phyloP scores from a whole-genome alignment of 2,797 vertebrate species.

The Basileuterus tristriatus region DNA sequence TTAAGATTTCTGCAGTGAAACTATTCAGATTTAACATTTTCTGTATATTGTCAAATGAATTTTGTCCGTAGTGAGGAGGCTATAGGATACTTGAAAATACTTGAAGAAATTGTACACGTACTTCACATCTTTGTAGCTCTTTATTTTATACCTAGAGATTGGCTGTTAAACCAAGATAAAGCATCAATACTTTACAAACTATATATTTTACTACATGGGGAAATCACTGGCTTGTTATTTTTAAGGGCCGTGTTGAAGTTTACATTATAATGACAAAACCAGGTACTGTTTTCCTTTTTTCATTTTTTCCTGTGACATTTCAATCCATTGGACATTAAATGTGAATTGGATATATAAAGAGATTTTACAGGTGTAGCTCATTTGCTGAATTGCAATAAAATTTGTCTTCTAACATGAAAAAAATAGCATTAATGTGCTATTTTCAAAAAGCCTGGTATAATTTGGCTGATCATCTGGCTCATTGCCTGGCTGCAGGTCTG shows the following conservation, averaged over 20 bases:
- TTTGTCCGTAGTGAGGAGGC: constrained; percentile 32
- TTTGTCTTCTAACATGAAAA: constrained; percentile 46
- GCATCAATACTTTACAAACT: constrained; percentile 42
- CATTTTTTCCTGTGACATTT: constrained; percentile 46
- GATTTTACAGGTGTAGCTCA: constrained; percentile 54
- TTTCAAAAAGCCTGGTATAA: not conserved
- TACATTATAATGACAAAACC: constrained; percentile 40
- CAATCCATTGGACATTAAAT: constrained; percentile 49
- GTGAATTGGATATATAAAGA: constrained; percentile 44
- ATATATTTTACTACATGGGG: constrained; percentile 55
- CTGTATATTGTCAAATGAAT: constrained; percentile 32
- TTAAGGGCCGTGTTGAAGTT: constrained; percentile 21
- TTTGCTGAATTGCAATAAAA: constrained; percentile 68
- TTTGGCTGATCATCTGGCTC: not conserved
- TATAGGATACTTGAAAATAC: constrained; percentile 55
- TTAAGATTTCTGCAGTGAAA: constrained; percentile 29
- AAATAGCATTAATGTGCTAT: constrained; percentile 62
- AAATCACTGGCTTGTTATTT: constrained; percentile 31
- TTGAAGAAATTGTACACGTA: constrained; percentile 52
- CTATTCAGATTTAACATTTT: constrained; percentile 20
- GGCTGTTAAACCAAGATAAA: constrained; percentile 33
- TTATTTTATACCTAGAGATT: constrained; percentile 56
- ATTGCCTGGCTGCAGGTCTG: not conserved
- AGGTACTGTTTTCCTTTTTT: constrained; percentile 52
- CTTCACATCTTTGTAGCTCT: constrained; percentile 52